A percentile compares a stretch with the other conserved stretches of the same genome.
These are phyloP conservation scores for Trisateles emortualis DNA, from an alignment of 2,888 invertebrate species.

Conservation along the genomic window DNA sequence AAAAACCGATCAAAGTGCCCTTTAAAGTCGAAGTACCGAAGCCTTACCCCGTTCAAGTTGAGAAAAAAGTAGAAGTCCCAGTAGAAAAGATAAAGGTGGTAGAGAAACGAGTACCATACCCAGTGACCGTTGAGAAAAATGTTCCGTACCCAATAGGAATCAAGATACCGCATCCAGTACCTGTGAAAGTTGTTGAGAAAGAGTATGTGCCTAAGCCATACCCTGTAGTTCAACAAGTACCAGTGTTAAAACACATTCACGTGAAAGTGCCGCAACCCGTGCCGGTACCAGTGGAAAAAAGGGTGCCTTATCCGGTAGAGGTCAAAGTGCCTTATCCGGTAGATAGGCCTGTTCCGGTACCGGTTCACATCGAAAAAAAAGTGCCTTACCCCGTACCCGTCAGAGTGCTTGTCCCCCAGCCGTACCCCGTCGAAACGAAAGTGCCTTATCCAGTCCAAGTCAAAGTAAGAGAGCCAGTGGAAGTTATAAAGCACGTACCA, in stretches of 20 bases:
- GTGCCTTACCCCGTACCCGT: constrained; percentile 79
- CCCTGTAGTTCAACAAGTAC: constrained; percentile 78
- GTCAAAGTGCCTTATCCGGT: constrained; percentile 72
- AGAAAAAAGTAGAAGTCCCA: constrained; percentile 74
- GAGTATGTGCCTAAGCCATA: constrained; percentile 82
- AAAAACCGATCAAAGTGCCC: constrained; percentile 83
- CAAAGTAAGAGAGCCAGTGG: constrained; percentile 76
- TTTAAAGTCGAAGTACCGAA: constrained; percentile 86
- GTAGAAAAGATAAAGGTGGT: constrained; percentile 71
- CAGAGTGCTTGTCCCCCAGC: constrained; percentile 77
- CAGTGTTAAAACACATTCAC: constrained; percentile 72
- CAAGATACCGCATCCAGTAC: constrained; percentile 80
- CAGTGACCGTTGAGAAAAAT: constrained; percentile 79
- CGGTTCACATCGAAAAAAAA: constrained; percentile 74
- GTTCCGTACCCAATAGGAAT: constrained; percentile 80
- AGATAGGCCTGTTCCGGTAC: constrained; percentile 75
- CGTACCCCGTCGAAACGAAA: constrained; percentile 85
- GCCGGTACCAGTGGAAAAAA: constrained; percentile 73
- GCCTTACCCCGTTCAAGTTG: constrained; percentile 81
- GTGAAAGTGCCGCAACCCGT: constrained; percentile 78
- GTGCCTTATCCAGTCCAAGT: constrained; percentile 83
- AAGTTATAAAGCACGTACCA: constrained; percentile 77
- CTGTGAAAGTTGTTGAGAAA: constrained; percentile 83
- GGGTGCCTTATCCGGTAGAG: constrained; percentile 76
- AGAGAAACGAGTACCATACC: constrained; percentile 73